Conservation (phyloP, 2,113 vertebrate species). For the Oreamnos americanus region DNA sequence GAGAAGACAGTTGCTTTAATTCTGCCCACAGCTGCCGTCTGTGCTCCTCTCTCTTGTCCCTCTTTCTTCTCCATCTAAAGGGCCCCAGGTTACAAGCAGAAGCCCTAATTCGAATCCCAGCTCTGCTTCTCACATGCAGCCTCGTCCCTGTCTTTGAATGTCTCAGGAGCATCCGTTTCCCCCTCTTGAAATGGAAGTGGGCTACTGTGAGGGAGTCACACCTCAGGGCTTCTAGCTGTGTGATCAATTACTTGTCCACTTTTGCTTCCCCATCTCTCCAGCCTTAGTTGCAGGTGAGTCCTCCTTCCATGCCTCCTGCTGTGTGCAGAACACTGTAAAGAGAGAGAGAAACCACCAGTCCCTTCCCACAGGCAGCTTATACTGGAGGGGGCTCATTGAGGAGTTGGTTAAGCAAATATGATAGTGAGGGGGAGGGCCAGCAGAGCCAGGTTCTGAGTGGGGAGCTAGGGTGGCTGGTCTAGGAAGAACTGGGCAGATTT, state of each 20-base stretch:
- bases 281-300: not conserved
- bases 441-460: not conserved
- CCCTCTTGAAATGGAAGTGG: not conserved
- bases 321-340: not conserved
- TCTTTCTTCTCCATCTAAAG: not conserved
- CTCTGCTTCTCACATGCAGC: not conserved
- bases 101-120: not conserved
- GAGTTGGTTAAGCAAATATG: not conserved
- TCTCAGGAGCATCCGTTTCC: not conserved
- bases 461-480: not conserved
- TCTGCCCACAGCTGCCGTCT: not conserved
- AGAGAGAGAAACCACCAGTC: not conserved
- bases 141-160: not conserved
- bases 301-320: not conserved
- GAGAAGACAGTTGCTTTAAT: not conserved
- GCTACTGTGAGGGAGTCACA: not conserved
- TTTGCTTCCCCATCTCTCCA: not conserved
- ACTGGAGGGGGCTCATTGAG: not conserved
- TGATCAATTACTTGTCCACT: not conserved
- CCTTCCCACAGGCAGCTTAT: not conserved
- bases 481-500: not conserved
- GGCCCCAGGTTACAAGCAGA: not conserved
- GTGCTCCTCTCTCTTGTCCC: not conserved
- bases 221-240: not conserved
- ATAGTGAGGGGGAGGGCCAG: too few relatives aligned